These are phyloP conservation scores for Peucedramus taeniatus DNA, from an alignment of 2,113 vertebrate species.

Conservation along the genomic window DNA sequence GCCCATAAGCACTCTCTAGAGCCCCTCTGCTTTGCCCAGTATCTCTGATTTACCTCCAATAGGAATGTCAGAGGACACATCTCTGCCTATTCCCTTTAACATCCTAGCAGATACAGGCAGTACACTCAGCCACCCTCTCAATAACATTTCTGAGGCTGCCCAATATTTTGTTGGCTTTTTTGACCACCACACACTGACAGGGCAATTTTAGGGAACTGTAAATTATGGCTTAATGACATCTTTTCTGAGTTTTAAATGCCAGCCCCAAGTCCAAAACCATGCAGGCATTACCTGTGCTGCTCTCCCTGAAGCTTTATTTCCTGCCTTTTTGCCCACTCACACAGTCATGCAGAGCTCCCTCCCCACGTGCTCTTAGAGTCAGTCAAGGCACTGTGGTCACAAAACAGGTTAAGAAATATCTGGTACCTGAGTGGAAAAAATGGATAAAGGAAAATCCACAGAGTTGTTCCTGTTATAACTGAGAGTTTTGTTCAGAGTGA, in stretches of 20 bases:
- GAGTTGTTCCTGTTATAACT: background rate
- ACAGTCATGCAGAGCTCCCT: background rate
- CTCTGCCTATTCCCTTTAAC: background rate
- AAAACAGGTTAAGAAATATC: background rate
- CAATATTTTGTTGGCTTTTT: background rate
- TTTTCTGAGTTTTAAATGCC: background rate
- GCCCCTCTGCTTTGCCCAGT: background rate
- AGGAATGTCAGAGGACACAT: background rate
- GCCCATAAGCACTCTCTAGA: rapidly evolving
- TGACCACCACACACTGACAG: rapidly evolving
- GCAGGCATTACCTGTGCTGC: background rate
- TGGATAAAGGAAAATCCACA: background rate
- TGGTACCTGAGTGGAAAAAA: background rate
- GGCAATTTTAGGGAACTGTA: background rate
- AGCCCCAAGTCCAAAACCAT: background rate
- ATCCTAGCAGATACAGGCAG: background rate
- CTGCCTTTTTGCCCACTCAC: background rate
- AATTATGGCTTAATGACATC: background rate
- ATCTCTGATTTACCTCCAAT: background rate
- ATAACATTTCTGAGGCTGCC: background rate
- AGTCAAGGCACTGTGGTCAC: background rate
- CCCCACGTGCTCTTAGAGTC: background rate
- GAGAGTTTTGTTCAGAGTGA: background rate
- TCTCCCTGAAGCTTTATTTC: background rate
- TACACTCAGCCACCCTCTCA: background rate